Percentiles rank a stretch among this genome's conserved stretches.
Conservation (phyloP, 2,797 vertebrate genomes). For the Allobates femoralis region DNA sequence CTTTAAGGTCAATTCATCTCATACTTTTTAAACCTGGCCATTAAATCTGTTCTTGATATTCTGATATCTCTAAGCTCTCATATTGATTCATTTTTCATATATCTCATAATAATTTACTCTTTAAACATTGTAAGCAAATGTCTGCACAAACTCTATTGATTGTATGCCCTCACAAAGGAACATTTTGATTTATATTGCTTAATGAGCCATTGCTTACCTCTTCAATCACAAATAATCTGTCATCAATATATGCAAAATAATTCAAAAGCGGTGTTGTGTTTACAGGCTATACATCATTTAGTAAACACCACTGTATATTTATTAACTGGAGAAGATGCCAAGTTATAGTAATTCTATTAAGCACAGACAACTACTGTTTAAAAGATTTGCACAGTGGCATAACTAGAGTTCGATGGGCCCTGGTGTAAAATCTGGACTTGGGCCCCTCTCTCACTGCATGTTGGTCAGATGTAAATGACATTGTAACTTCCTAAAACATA, state of each 20-base stretch:
- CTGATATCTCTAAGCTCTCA: not conserved
- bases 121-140: not conserved
- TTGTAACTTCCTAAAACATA: too few relatives aligned
- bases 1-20: too few relatives aligned
- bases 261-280: not conserved
- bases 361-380: not conserved
- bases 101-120: not conserved
- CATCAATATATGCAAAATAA: not conserved
- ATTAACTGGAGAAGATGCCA: not conserved
- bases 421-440: too few relatives aligned
- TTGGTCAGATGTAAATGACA: too few relatives aligned
- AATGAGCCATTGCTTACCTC: not conserved
- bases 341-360: not conserved
- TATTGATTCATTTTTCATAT: not conserved
- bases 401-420: too few relatives aligned
- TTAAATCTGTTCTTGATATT: not conserved
- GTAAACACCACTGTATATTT: too few relatives aligned
- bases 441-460: too few relatives aligned
- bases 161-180: not conserved
- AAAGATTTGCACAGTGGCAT: slow-evolving; percentile 9
- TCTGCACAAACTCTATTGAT: not conserved
- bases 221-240: not conserved
- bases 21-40: not conserved
- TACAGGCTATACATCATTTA: not conserved
- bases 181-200: not conserved